These are phyloP conservation scores for Campaea margaritaria DNA, from an alignment of 2,888 invertebrate genomes.

Conservation along the genomic window DNA sequence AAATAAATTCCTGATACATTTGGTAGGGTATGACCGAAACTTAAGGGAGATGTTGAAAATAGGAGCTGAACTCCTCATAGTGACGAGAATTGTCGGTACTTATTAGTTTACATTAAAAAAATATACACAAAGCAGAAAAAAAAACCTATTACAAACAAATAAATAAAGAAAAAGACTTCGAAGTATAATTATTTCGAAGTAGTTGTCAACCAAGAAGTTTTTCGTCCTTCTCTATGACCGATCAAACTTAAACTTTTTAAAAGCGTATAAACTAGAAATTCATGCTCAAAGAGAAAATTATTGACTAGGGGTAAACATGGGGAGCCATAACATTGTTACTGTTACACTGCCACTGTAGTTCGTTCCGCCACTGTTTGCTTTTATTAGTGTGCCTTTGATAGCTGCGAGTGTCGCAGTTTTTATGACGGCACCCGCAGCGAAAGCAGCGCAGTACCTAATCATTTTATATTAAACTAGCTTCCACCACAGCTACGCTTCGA, in stretches of 20 bases:
- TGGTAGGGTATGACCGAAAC: too few relatives aligned
- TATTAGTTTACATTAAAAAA: too few relatives aligned
- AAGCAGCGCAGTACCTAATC: conserved; percentile 61
- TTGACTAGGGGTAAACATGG: conserved; percentile 47
- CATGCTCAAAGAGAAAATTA: conserved; percentile 43
- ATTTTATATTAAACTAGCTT: conserved; percentile 59
- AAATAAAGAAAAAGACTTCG: too few relatives aligned
- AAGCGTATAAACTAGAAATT: conserved; percentile 6
- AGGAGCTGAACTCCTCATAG: too few relatives aligned
- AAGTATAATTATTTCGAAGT: too few relatives aligned
- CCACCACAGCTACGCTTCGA: conserved; percentile 32
- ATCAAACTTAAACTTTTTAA: not conserved
- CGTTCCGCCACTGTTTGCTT: conserved; percentile 67
- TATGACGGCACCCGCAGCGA: conserved; percentile 57
- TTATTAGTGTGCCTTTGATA: conserved; percentile 74
- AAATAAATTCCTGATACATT: too few relatives aligned
- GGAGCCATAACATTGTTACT: conserved; percentile 53
- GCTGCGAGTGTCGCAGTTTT: conserved; percentile 70
- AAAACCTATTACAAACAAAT: too few relatives aligned
- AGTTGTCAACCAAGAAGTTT: too few relatives aligned
- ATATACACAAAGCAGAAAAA: too few relatives aligned
- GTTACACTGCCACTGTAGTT: conserved; percentile 60
- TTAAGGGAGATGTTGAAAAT: too few relatives aligned
- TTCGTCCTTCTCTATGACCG: too few relatives aligned
- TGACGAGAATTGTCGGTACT: too few relatives aligned